Conservation (phyloP, 2,888 invertebrate species). For the Nymphalis c-album region DNA sequence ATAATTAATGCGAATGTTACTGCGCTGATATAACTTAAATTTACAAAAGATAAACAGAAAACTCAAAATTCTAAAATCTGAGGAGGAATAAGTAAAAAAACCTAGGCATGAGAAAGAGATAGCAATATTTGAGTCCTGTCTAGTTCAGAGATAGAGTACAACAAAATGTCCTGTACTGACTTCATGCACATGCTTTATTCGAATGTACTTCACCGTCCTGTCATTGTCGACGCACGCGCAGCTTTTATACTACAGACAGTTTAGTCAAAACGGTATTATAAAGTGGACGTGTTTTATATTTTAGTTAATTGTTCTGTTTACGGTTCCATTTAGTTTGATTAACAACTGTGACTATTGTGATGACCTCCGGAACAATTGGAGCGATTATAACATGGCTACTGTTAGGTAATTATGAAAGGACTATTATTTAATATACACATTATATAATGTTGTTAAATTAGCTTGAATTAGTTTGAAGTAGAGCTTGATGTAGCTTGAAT, state of each 20-base stretch:
- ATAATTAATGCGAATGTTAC: no score
- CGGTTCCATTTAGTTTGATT: conserved; percentile 39
- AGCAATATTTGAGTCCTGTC: no score
- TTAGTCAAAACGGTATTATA: conserved; percentile 37
- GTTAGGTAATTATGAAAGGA: conserved; percentile 13
- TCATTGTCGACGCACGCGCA: conserved; percentile 43
- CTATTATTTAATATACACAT: background rate
- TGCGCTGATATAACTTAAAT: no score
- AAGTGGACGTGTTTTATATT: conserved; percentile 42
- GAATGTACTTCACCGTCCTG: conserved; percentile 26
- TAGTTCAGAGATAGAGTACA: no score
- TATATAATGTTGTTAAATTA: no score
- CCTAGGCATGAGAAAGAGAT: no score
- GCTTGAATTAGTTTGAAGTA: no score
- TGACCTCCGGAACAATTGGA: conserved; percentile 21
- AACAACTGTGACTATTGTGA: conserved; percentile 42
- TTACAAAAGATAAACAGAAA: no score
- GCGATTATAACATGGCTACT: conserved; percentile 13
- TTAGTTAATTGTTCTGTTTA: conserved; percentile 35
- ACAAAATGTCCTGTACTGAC: no score
- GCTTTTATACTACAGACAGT: conserved; percentile 40
- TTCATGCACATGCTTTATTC: conserved; percentile 32
- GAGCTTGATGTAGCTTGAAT: no score
- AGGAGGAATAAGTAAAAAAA: no score
- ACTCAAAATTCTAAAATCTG: no score